A percentile compares a stretch with the other conserved stretches of the same genome.
Evolutionary conservation across 2,888 invertebrate species (phyloP).

Genomic region (Argyresthia goedartella): DNA sequence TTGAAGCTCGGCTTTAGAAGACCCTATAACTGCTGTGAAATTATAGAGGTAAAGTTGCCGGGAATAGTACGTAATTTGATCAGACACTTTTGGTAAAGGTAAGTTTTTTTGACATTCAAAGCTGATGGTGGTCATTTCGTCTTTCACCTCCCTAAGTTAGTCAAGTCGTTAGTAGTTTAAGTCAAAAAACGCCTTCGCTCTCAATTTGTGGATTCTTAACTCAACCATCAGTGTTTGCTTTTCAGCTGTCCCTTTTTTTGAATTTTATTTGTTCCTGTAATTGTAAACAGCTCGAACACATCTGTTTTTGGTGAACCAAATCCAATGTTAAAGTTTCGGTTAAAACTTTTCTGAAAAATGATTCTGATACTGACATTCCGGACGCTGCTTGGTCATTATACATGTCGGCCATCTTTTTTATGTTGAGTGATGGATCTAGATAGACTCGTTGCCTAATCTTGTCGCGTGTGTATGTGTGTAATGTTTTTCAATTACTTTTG

Average conservation of each 20-base stretch:
- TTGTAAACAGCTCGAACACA: constrained; percentile 12
- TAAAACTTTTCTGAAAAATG: constrained; percentile 12
- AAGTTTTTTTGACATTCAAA: constrained; percentile 3
- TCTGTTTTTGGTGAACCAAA: constrained; percentile 12
- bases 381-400: constrained; percentile 9
- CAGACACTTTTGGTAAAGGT: constrained; percentile 10
- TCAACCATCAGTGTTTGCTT: background rate
- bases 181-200: background rate
- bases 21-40: constrained; percentile 9
- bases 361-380: background rate
- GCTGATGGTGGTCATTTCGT: background rate
- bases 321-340: constrained; percentile 10
- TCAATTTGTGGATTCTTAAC: background rate
- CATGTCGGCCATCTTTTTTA: constrained; percentile 5
- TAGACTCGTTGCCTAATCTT: constrained; percentile 6
- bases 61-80: constrained; percentile 8
- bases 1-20: background rate
- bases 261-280: constrained; percentile 10
- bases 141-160: background rate
- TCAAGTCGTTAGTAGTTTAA: too few species aligned
- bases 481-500: constrained; percentile 8
- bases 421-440: constrained; percentile 6
- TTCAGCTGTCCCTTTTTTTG: constrained; percentile 1
- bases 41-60: constrained; percentile 10
- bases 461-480: constrained; percentile 8